A percentile compares a stretch with the other conserved stretches of the same genome.
Evolutionary conservation across 2,113 vertebrate species (phyloP).

Genomic region (Lutjanus erythropterus): DNA sequence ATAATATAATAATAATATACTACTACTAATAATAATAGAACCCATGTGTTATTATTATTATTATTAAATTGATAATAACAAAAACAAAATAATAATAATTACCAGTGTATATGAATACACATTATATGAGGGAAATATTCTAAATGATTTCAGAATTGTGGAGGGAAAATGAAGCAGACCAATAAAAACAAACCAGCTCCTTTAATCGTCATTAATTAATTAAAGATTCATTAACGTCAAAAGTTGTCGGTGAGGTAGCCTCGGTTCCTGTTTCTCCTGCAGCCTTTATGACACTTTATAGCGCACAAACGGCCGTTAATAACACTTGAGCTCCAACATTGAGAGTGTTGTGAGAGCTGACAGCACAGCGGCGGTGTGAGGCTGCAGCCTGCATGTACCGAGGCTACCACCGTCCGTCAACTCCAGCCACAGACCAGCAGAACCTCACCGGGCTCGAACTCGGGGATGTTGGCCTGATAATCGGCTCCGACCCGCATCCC

Average conservation of each 20-base stretch:
- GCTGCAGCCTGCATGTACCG: background rate
- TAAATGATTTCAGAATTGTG: background rate
- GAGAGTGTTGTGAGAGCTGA: no score
- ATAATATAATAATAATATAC: no score
- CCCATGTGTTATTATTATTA: no score
- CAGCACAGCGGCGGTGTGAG: no score
- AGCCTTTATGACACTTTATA: no score
- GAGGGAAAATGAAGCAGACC: background rate
- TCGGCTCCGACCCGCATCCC: conserved; percentile 97
- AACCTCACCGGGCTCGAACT: conserved; percentile 91
- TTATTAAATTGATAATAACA: no score
- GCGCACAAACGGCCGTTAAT: no score
- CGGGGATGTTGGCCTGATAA: conserved; percentile 94
- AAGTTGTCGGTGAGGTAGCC: conserved; percentile 20
- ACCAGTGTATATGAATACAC: no score
- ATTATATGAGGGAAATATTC: background rate
- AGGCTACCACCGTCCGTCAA: conserved; percentile 61
- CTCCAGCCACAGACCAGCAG: background rate
- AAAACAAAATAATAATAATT: no score
- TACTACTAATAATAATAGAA: no score
- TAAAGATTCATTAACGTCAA: background rate
- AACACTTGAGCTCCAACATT: no score
- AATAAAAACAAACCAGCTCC: no score
- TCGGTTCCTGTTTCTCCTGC: background rate
- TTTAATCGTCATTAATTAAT: background rate